Conservation (phyloP, 2,888 invertebrate species). For the Eurytoma californica region DNA sequence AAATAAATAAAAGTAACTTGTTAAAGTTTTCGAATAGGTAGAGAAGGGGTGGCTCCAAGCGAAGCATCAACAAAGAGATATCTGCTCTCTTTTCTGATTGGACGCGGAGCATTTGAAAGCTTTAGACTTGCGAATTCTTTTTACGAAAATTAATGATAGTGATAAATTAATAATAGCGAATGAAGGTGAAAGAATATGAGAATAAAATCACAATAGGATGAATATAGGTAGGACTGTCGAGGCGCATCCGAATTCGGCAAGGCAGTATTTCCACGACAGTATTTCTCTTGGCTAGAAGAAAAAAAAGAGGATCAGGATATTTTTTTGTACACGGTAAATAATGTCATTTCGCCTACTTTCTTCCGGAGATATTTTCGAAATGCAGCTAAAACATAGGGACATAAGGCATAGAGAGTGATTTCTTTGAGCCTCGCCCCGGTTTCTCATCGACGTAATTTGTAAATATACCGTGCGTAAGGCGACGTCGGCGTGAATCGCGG, state of each 20-base stretch:
- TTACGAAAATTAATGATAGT: constrained; percentile 32
- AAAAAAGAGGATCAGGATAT: constrained; percentile 38
- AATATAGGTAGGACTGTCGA: constrained; percentile 42
- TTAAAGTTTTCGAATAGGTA: constrained; percentile 39
- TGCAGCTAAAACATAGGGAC: not conserved
- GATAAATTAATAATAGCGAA: constrained; percentile 2
- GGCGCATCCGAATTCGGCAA: constrained; percentile 40
- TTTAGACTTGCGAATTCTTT: constrained; percentile 40
- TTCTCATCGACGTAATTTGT: constrained; percentile 27
- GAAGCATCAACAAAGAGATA: not conserved
- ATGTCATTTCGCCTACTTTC: constrained; percentile 24
- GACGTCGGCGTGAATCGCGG: constrained; percentile 10
- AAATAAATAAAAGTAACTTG: constrained; percentile 29
- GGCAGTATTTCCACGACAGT: constrained; percentile 52
- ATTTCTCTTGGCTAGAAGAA: constrained; percentile 40
- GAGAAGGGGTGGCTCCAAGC: constrained; percentile 9
- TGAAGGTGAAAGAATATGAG: not conserved
- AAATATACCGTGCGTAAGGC: constrained; percentile 47
- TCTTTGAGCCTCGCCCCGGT: not conserved
- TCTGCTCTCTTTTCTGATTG: constrained; percentile 17
- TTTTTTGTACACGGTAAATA: constrained; percentile 42
- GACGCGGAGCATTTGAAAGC: constrained; percentile 39
- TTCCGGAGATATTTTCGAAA: constrained; percentile 21
- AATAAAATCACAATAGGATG: constrained; percentile 7
- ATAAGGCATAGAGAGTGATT: constrained; percentile 20